Evolutionary conservation across 2,888 invertebrate species (phyloP), one percentile per base, ranked within the genome.

Genomic region (Pseudococcus viburni): DNA sequence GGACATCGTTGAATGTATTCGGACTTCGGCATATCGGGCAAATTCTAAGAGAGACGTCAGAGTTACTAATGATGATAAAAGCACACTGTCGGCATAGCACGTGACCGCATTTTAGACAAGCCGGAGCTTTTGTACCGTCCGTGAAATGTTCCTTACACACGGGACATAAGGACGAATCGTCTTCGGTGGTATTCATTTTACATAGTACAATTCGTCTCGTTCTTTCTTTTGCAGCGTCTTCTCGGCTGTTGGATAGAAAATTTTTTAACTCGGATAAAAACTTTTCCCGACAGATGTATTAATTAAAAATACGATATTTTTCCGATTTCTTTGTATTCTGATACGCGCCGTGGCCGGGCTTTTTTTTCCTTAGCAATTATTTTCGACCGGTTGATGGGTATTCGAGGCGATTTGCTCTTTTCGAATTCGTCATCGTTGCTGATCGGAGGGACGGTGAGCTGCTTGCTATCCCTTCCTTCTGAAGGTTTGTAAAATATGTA

Each of bases 101-200:
- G 26, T 86, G 86, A 17, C 86, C 86, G 77, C 86, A 86, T 68
- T 86, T 86, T 26, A 86, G 86, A 26, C 86, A 86, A 26, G 86
- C 73, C 73, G 86, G 86, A 68, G 73, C 48, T 68, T 86, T 86
- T 42, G 73, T 46, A 33, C 86, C 86, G 68, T 86, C 86, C 86
- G 86, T 86, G 68, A 86, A 86, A 86, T 86, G 86, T 73, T 86
- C 86, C 73, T 86, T 86, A 73, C 86, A 86, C 46, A 86, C 86
- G 19, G 86, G 86, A 86, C 86, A 86, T 46, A 86, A 73, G 42
- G 73, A 86, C 68, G 86, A 86, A 73, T 86, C 86, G 68, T 86
- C 86, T 46, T 86, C 86, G 39, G 39, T 19, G 46, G 73, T 46
- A 48, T 73, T 86, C 86, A 86, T 86, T 42, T 68, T 86, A 48